Evolutionary conservation across 2,888 invertebrate species (phyloP), one percentile per base, ranked within the genome.

Genomic region (Beris chalybata): DNA sequence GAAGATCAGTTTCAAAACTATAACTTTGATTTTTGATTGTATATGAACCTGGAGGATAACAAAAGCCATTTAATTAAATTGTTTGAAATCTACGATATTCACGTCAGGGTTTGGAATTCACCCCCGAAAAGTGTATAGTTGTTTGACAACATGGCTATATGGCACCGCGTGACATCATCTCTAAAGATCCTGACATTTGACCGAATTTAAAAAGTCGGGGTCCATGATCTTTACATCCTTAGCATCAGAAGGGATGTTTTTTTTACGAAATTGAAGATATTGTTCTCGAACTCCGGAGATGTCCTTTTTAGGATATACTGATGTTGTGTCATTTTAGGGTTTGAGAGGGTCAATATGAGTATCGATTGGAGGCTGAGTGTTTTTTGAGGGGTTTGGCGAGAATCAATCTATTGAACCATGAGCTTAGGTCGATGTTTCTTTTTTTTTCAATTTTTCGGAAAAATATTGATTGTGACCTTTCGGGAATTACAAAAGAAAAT

Each of bases 101-200:
- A 38, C 38, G 47, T 5, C 12, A 44, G 52, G 30, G 22, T 22
- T 52, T 29, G 22, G 12, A 52, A 43, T 15, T 15, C 6, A 9
- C 15, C 44, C 44, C 29, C n/a, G 44, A 56, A 43, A 56, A 56
- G 5, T 44, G 9, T 15, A 55, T 55, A 5, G 15, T 43, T 59
- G 59, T 59, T 59, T 59, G 48, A 48, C 47, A 61, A 61, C 52
- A 59, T 0, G 13, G 7, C 30, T 7, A 9, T 2, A 32, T 22
- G 38, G 11, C 52, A 13, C 61, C 50, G 11, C 31, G 43, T 52
- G 50, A 58, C 30, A 47, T 38, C 52, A 22, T 52, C 59, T 12
- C 22, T 59, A 61, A 48, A 50, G 32, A 61, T 61, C 61, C 43
- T 50, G 52, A 61, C 61, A 61, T 61, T 61, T 61, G 61, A 61